Evolutionary conservation across 1,140 invertebrate species (phyloP), one percentile per base, ranked within the genome.

Genomic region (Metopolophium dirhodum): DNA sequence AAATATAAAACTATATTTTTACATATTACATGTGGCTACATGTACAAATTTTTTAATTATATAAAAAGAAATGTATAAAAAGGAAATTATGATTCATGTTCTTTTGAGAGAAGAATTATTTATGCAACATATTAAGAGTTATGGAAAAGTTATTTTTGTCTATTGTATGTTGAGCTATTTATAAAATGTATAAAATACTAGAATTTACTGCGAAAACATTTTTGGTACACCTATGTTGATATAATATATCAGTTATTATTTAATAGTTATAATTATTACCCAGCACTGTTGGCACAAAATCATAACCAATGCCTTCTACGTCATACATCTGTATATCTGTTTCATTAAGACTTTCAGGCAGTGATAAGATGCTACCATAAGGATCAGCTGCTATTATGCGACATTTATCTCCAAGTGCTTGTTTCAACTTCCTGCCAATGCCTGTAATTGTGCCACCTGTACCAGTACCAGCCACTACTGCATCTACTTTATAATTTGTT

Each of bases 231-330:
- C 14, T n/a, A n/a, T 77, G 14, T 7, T 77, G n/a, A n/a, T 77
- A n/a, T 77, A 47, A 7, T 30, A 61, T 61, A 77, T 77, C 41
- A 41, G 6, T 7, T 30, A 77, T n/a, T 77, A n/a, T 77, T 77
- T n/a, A n/a, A 77, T n/a, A 18, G 30, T 77, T 18, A 77, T 77
- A 94, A 89, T 89, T 95, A 95, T 95, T 94, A 95, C 97, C 97
- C 91, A 99, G 95, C 2, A 99, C 98, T 6, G 98, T 98, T 22
- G 99, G 99, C 86, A 99, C 96, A 95, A 99, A 99, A 95, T 99
- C 99, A 95, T 99, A 99, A 8, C 98, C 97, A 94, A 97, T 97
- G 18, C 97, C 97, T 95, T 98, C 97, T 9, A 98, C 97, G 95
- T 99, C 98, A 95, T 99, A 99, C 93, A 96, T 97, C 1, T 95